Evolutionary conservation across 2,888 invertebrate species (phyloP), one percentile per base, ranked within the genome.

Genomic region (Ennomos fuscantarius): DNA sequence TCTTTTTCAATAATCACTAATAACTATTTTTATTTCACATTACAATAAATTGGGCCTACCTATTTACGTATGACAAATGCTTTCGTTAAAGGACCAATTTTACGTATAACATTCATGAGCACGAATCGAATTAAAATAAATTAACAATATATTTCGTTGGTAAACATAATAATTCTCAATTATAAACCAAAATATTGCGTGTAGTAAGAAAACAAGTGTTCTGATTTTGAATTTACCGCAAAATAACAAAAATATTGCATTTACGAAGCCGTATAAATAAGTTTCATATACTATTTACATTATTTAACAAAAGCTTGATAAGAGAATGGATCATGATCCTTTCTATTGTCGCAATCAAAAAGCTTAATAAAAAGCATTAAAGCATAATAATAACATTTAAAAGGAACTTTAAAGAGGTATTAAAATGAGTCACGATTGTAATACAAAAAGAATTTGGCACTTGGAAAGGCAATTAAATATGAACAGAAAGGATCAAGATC

Each of bases 1-100:
- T 86, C 82, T 85, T 87, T 81, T 72, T 82, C 81, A 81, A 82
- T 84, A 75, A 76, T 82, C 85, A 82, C 84, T 86, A 84, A 80
- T 76, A 79, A 84, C 87, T 89, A 91, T 84, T 79, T 84, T 79
- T 80, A 24, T 24, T 24, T 24, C 89, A 89, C 86, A 88, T 87
- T 89, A 89, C 78, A 87, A 85, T 89, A 88, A 90, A 89, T 91
- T 92, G 89, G 85, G 88, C 88, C 91, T 91, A 92, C 82, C 91
- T 92, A 84, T 82, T 90, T 89, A 91, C 88, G 90, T 89, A 90
- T 90, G 87, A 87, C 85, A 87, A 88, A 88, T 88, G 86, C 81
- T 89, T 68, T 87, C 73, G 76, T 84, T 79, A 81, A 77, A 82
- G 76, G 84, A 82, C 78, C 84, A 85, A 84, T 79, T 85, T 83